Conservation (phyloP, 2,113 vertebrate species). For the Saccopteryx bilineata region DNA sequence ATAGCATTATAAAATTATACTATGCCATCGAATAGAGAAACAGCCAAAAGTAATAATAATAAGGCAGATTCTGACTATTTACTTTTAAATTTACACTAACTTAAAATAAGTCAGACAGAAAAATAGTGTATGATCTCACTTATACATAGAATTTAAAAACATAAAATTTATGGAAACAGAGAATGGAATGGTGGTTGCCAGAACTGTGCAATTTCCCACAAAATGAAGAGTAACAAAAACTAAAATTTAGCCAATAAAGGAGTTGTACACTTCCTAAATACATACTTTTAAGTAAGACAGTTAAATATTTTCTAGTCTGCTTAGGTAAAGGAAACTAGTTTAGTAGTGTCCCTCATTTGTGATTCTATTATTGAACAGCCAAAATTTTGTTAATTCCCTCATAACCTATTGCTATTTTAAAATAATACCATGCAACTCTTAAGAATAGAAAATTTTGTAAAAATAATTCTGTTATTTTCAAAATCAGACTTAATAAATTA, state of each 20-base stretch:
- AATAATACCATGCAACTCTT: conserved; percentile 1
- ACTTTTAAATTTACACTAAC: background rate
- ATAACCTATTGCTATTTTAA: conserved; percentile 41
- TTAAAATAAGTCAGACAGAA: conserved; percentile 2
- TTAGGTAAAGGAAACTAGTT: conserved; percentile 13
- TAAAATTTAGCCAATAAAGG: background rate
- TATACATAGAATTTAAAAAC: conserved; percentile 9
- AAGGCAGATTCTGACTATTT: background rate
- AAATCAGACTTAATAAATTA: conserved; percentile 45
- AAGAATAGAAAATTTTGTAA: conserved; percentile 42
- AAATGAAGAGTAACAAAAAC: background rate
- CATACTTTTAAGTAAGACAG: background rate
- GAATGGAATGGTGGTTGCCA: background rate
- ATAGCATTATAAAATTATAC: background rate
- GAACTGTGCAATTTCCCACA: conserved; percentile 12
- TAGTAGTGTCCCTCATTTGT: background rate
- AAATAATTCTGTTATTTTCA: conserved; percentile 55
- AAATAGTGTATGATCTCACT: background rate
- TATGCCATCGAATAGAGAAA: conserved; percentile 33
- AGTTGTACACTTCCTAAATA: background rate
- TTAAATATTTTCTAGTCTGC: background rate
- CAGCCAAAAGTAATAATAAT: background rate
- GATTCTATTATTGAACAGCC: background rate
- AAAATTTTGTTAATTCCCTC: background rate
- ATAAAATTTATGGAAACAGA: background rate